These are phyloP conservation scores for Euwallacea similis DNA, from an alignment of 1,140 invertebrate genomes.

Conservation along the genomic window DNA sequence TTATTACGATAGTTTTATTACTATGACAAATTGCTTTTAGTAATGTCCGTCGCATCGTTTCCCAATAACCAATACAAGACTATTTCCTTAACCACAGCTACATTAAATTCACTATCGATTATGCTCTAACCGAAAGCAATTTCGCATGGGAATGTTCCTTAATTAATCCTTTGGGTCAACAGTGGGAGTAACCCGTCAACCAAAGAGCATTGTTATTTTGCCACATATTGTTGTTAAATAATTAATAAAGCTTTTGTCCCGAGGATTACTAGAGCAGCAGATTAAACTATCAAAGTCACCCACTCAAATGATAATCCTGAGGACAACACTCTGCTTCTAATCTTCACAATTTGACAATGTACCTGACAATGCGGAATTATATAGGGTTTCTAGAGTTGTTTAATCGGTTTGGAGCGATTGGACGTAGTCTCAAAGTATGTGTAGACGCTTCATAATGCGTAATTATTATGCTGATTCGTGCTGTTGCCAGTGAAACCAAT, in stretches of 20 bases:
- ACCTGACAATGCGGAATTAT: too few species aligned
- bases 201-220: conserved; percentile 3
- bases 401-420: too few species aligned
- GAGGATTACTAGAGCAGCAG: conserved; percentile 1
- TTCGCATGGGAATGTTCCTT: neutral
- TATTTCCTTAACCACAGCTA: neutral
- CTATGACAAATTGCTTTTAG: too few species aligned
- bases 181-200: neutral
- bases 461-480: too few species aligned
- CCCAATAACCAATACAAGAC: neutral
- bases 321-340: neutral
- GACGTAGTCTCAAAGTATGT: too few species aligned
- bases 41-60: too few species aligned
- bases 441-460: too few species aligned
- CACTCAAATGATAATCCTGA: neutral
- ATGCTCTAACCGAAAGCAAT: neutral
- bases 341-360: neutral
- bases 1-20: too few species aligned
- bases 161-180: neutral
- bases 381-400: too few species aligned
- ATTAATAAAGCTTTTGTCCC: conserved; percentile 10
- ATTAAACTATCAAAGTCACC: conserved; percentile 11
- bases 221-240: conserved; percentile 13
- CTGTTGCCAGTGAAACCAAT: too few species aligned
- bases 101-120: neutral